Conservation (phyloP, 2,888 invertebrate genomes). For the Siphonodentalium dalli region DNA sequence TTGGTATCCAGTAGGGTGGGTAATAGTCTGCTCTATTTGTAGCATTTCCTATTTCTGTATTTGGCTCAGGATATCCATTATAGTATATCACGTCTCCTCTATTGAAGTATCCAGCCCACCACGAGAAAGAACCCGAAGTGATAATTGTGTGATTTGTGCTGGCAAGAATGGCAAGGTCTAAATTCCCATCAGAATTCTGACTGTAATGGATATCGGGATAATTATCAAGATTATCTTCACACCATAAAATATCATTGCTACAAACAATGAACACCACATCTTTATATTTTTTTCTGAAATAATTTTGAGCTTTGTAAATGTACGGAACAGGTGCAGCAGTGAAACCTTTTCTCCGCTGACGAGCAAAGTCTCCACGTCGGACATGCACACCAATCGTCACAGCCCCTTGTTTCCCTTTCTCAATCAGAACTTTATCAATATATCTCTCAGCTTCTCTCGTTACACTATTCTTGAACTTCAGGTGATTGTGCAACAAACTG, state of each 20-base stretch:
- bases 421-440: conserved; percentile 21
- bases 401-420: conserved; percentile 28
- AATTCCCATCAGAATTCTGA: conserved; percentile 40
- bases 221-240: conserved; percentile 37
- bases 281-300: conserved; percentile 40
- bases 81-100: conserved; percentile 60
- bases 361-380: conserved; percentile 62
- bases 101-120: conserved; percentile 65
- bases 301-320: conserved; percentile 53
- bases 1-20: conserved; percentile 57
- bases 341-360: conserved; percentile 58
- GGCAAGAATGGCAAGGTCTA: conserved; percentile 60
- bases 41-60: conserved; percentile 53
- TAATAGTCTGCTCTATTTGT: conserved; percentile 60
- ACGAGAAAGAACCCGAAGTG: conserved; percentile 63
- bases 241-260: conserved; percentile 62
- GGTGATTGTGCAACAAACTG: conserved; percentile 38
- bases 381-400: conserved; percentile 59
- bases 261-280: conserved; percentile 61
- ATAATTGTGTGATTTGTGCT: conserved; percentile 60
- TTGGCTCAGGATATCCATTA: conserved; percentile 56
- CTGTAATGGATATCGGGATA: conserved; percentile 40
- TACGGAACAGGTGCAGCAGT: conserved; percentile 57
- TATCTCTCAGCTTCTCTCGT: conserved; percentile 29
- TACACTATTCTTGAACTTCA: conserved; percentile 37